A percentile compares a stretch with the other conserved stretches of the same genome.
phyloP scores from a whole-genome alignment of 1,140 invertebrate species.

The Drosophila nannoptera region DNA sequence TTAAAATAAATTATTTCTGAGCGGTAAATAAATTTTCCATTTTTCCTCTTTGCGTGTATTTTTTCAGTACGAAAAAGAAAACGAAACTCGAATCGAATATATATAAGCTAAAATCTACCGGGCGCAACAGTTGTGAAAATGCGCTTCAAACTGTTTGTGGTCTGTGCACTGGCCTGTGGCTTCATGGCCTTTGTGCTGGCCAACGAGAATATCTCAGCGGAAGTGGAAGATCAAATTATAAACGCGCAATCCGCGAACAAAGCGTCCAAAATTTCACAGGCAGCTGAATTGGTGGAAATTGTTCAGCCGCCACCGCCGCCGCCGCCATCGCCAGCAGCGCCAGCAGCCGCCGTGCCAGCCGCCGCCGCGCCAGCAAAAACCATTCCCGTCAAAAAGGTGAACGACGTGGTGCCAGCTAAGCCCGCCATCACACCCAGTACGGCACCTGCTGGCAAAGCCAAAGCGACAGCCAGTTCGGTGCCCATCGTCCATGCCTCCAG shows the following conservation, averaged over 20 bases:
- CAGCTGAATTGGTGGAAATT: slow-evolving; percentile 49
- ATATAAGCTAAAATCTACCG: slow-evolving; percentile 22
- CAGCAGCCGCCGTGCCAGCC: not conserved
- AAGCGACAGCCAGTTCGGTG: slow-evolving; percentile 17
- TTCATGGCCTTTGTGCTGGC: slow-evolving; percentile 72
- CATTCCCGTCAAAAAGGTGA: slow-evolving; percentile 32
- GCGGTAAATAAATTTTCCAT: not conserved
- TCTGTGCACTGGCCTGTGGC: slow-evolving; percentile 69
- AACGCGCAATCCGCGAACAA: slow-evolving; percentile 33
- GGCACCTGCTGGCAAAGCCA: slow-evolving; percentile 3
- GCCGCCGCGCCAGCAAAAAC: not conserved
- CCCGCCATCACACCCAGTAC: slow-evolving; percentile 6
- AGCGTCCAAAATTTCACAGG: slow-evolving; percentile 32
- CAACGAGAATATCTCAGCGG: slow-evolving; percentile 71
- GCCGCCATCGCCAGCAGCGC: slow-evolving; percentile 9
- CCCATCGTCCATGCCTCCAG: slow-evolving; percentile 48
- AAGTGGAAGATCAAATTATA: slow-evolving; percentile 61
- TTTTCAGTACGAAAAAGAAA: slow-evolving; percentile 58
- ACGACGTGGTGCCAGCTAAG: slow-evolving; percentile 4
- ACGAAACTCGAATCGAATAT: slow-evolving; percentile 49
- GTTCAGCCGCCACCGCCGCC: slow-evolving; percentile 21
- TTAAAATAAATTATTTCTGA: not conserved
- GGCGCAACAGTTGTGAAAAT: slow-evolving; percentile 55
- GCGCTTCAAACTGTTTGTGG: slow-evolving; percentile 76
- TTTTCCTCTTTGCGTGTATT: not conserved